These are phyloP conservation scores for Tylochromis polylepis DNA, from an alignment of 2,113 vertebrate genomes.

Conservation along the genomic window DNA sequence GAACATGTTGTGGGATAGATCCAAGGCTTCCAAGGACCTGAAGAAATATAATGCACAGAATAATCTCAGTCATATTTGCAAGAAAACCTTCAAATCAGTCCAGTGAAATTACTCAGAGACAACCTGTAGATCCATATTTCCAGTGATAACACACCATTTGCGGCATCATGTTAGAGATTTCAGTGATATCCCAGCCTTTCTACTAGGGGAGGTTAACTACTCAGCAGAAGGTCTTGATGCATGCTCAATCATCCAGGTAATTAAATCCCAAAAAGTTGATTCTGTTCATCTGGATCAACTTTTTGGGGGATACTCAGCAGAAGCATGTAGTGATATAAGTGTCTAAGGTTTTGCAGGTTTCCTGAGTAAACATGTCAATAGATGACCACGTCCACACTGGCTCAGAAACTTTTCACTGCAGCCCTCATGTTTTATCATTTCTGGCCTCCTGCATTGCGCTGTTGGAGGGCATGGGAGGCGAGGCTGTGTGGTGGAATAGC, in stretches of 20 bases:
- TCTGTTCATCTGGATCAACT: too few relatives aligned
- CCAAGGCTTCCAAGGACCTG: constrained; percentile 74
- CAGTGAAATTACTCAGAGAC: background rate
- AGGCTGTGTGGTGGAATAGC: background rate
- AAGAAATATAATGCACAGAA: background rate
- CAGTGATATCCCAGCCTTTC: background rate
- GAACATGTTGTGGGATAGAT: constrained; percentile 74
- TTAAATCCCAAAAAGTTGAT: too few relatives aligned
- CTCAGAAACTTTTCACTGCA: background rate
- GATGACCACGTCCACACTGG: background rate
- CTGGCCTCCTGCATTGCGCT: background rate
- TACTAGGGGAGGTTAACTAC: background rate
- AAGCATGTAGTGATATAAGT: background rate
- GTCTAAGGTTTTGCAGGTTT: background rate
- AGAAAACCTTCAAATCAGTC: background rate
- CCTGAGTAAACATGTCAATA: background rate
- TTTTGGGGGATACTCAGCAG: too few relatives aligned
- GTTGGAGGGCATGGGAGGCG: background rate
- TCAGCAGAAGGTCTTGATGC: background rate
- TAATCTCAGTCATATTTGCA: background rate
- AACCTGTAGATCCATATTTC: background rate
- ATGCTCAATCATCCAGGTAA: too few relatives aligned
- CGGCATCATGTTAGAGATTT: background rate
- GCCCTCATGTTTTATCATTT: background rate
- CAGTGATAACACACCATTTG: background rate